Percentiles rank a stretch among this genome's conserved stretches.
phyloP scores from a whole-genome alignment of 1,140 invertebrate genomes.

The Eriocheir sinensis region DNA sequence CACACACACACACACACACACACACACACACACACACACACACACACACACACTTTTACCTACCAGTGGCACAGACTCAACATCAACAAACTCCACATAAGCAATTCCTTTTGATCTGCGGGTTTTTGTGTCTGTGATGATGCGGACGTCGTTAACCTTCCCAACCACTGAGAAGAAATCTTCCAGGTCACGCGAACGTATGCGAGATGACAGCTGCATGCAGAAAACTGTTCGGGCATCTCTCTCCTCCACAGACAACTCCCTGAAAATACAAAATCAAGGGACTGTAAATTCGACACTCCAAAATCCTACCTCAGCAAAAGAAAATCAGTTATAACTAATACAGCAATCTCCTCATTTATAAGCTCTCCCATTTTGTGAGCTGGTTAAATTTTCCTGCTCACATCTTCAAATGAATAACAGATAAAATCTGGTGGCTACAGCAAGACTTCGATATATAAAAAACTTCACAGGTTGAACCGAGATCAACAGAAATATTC shows the following conservation, averaged over 20 bases:
- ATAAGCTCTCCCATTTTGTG: too few species aligned
- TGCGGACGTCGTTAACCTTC: constrained; percentile 97
- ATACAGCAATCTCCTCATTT: too few species aligned
- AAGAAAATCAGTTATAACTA: constrained; percentile 4
- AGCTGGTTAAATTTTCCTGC: too few species aligned
- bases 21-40: background rate
- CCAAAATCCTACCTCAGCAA: too few species aligned
- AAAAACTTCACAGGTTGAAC: too few species aligned
- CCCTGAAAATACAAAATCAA: constrained; percentile 81
- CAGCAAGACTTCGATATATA: too few species aligned
- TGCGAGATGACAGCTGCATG: constrained; percentile 97
- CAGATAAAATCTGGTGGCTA: too few species aligned
- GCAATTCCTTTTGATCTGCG: constrained; percentile 99
- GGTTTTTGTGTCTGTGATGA: constrained; percentile 99
- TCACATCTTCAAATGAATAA: too few species aligned
- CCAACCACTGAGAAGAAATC: constrained; percentile 99
- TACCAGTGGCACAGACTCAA: constrained; percentile 97
- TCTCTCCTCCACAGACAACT: constrained; percentile 97
- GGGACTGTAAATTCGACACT: too few species aligned
- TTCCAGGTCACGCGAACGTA: constrained; percentile 97
- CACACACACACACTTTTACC: constrained; percentile 81
- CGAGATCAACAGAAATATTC: too few species aligned
- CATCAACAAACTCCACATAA: constrained; percentile 99
- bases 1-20: background rate
- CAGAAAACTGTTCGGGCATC: constrained; percentile 99